A percentile compares a stretch with the other conserved stretches of the same genome.
These are phyloP conservation scores for Dendrolimus kikuchii DNA, from an alignment of 1,140 invertebrate species.

Conservation along the genomic window DNA sequence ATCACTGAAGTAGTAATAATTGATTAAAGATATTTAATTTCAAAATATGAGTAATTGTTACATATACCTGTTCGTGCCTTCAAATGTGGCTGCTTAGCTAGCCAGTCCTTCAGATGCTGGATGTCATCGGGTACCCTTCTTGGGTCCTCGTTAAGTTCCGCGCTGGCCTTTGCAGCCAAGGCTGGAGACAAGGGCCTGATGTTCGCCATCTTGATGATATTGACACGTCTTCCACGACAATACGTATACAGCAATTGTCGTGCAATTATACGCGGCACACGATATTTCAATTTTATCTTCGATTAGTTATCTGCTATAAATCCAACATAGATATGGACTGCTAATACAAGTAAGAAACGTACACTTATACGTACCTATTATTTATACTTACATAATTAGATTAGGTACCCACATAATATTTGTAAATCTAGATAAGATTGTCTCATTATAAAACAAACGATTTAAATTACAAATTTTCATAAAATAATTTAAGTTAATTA, in stretches of 20 bases:
- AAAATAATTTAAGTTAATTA: too few relatives aligned
- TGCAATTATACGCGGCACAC: neutral
- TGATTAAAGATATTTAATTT: too few relatives aligned
- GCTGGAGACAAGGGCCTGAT: slow-evolving; percentile 60
- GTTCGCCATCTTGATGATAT: slow-evolving; percentile 28
- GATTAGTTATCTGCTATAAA: slow-evolving; percentile 21
- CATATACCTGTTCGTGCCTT: slow-evolving; percentile 41
- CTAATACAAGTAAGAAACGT: too few relatives aligned
- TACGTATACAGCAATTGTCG: slow-evolving; percentile 2
- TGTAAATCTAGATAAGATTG: too few relatives aligned
- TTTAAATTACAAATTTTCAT: too few relatives aligned
- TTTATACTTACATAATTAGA: too few relatives aligned
- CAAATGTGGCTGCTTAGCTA: slow-evolving; percentile 76
- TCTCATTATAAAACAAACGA: too few relatives aligned
- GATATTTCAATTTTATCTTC: slow-evolving; percentile 12
- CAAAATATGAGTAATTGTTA: neutral
- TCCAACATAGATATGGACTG: slow-evolving; percentile 1
- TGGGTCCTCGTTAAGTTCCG: slow-evolving; percentile 76
- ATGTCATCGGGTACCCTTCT: slow-evolving; percentile 71
- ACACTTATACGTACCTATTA: too few relatives aligned
- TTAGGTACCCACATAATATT: too few relatives aligned
- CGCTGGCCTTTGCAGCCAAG: slow-evolving; percentile 67
- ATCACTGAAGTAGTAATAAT: too few relatives aligned
- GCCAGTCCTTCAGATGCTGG: slow-evolving; percentile 75
- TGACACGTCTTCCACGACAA: neutral